A percentile compares a stretch with the other conserved stretches of the same genome.
These are phyloP conservation scores for Orthonychiurus folsomi DNA, from an alignment of 2,888 invertebrate genomes.

Conservation along the genomic window DNA sequence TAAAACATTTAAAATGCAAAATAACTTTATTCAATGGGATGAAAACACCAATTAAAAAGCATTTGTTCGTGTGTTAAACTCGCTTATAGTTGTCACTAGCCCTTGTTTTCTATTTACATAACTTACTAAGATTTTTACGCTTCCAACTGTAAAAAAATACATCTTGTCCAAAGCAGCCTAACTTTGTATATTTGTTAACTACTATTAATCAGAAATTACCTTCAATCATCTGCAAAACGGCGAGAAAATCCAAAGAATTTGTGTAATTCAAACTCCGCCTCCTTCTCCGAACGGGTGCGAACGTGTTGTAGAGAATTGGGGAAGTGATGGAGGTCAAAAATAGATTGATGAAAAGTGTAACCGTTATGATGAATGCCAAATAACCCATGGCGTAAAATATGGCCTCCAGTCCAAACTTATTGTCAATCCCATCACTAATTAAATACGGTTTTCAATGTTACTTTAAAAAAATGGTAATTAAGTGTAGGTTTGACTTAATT, in stretches of 20 bases:
- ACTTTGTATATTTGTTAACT: too few species aligned
- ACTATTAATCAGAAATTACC: too few species aligned
- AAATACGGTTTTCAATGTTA: conserved; percentile 3
- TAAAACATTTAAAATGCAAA: too few species aligned
- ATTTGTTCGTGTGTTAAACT: too few species aligned
- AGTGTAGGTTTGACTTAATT: conserved; percentile 6
- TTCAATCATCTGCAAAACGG: not conserved
- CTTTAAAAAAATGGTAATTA: not conserved
- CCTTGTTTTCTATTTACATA: too few species aligned
- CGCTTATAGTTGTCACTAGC: too few species aligned
- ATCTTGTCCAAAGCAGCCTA: too few species aligned
- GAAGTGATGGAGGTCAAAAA: conserved; percentile 39
- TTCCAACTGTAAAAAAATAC: too few species aligned
- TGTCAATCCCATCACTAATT: conserved; percentile 39
- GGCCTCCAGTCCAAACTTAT: conserved; percentile 39
- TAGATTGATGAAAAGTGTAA: conserved; percentile 36
- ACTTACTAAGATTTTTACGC: too few species aligned
- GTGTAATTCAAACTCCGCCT: conserved; percentile 11
- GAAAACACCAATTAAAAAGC: too few species aligned
- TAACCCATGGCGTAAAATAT: conserved; percentile 40
- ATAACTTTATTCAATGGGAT: too few species aligned
- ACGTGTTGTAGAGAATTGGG: conserved; percentile 38
- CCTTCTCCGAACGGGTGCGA: conserved; percentile 35
- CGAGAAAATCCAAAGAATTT: not conserved
- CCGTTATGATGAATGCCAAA: conserved; percentile 31